Percentiles rank a stretch among this genome's conserved stretches.
Conservation (phyloP, 2,797 vertebrate species). For the Taenioides sp. region DNA sequence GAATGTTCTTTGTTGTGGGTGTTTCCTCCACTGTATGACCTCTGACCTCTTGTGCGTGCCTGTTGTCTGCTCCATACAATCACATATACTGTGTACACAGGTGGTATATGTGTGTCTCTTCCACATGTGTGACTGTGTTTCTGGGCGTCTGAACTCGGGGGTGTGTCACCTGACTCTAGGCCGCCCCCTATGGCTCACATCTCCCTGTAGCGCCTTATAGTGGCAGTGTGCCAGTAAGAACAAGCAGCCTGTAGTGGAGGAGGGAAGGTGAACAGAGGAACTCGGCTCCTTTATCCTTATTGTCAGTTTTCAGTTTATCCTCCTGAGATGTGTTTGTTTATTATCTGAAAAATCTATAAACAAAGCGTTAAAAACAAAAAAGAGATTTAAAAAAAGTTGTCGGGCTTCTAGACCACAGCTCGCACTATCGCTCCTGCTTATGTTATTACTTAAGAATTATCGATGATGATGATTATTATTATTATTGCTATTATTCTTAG, state of each 20-base stretch:
- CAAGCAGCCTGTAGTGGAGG: slow-evolving; percentile 85
- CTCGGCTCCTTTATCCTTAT: slow-evolving; percentile 90
- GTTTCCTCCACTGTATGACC: slow-evolving; percentile 79
- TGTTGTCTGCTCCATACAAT: slow-evolving; percentile 57
- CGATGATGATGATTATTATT: slow-evolving; percentile 86
- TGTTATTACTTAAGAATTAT: slow-evolving; percentile 89
- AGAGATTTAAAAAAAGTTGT: slow-evolving; percentile 87
- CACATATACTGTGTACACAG: slow-evolving; percentile 43
- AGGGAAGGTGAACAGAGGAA: slow-evolving; percentile 94
- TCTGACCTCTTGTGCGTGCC: slow-evolving; percentile 74
- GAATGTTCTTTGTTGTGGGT: slow-evolving; percentile 82
- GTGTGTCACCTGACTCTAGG: slow-evolving; percentile 75
- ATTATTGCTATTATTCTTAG: slow-evolving; percentile 85
- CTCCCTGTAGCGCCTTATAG: slow-evolving; percentile 91
- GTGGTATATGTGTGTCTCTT: slow-evolving; percentile 36
- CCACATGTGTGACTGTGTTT: slow-evolving; percentile 25
- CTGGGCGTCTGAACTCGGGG: slow-evolving; percentile 78
- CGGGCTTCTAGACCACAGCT: slow-evolving; percentile 88
- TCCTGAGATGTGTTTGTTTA: slow-evolving; percentile 96
- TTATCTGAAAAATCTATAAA: slow-evolving; percentile 91
- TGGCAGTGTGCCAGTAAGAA: slow-evolving; percentile 85
- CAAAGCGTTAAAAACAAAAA: slow-evolving; percentile 84
- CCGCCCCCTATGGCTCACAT: slow-evolving; percentile 78
- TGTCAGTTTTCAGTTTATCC: slow-evolving; percentile 91
- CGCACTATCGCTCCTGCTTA: slow-evolving; percentile 89